These are phyloP conservation scores for Arctopsyche grandis DNA, from an alignment of 1,140 invertebrate species.

Conservation along the genomic window DNA sequence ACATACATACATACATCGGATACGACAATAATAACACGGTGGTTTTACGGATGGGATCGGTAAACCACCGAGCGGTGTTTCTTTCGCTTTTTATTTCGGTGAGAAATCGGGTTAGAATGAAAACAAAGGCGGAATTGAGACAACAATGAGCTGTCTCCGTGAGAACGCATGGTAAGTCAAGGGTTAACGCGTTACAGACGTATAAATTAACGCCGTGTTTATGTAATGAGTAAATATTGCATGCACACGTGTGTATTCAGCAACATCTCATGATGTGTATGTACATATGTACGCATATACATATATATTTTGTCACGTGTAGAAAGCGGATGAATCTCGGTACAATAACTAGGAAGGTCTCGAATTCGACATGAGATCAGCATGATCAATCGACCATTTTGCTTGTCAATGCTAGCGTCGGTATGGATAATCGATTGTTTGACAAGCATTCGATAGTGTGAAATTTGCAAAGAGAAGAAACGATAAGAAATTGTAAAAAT, in stretches of 20 bases:
- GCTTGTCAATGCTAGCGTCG: too few species aligned
- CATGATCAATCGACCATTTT: too few species aligned
- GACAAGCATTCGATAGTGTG: too few species aligned
- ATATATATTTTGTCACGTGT: background rate
- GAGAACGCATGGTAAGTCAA: background rate
- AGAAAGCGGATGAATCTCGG: background rate
- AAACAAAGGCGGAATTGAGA: conserved; percentile 31
- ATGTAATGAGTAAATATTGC: too few species aligned
- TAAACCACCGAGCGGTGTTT: background rate
- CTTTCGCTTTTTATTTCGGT: conserved; percentile 27
- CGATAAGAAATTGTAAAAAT: too few species aligned
- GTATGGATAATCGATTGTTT: too few species aligned
- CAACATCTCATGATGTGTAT: background rate
- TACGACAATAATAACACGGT: background rate
- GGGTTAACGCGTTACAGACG: background rate
- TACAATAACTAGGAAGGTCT: too few species aligned
- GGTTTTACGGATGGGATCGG: background rate
- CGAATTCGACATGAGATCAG: too few species aligned
- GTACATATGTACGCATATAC: background rate
- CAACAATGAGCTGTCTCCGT: conserved; percentile 20
- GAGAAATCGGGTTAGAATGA: conserved; percentile 5
- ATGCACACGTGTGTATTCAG: background rate
- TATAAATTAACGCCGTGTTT: too few species aligned
- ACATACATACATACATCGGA: background rate
- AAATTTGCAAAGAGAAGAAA: too few species aligned